Percentiles rank a stretch among this genome's conserved stretches.
Conservation (phyloP, 64 coral and sea anemone genomes). For the Acropora tenuis region DNA sequence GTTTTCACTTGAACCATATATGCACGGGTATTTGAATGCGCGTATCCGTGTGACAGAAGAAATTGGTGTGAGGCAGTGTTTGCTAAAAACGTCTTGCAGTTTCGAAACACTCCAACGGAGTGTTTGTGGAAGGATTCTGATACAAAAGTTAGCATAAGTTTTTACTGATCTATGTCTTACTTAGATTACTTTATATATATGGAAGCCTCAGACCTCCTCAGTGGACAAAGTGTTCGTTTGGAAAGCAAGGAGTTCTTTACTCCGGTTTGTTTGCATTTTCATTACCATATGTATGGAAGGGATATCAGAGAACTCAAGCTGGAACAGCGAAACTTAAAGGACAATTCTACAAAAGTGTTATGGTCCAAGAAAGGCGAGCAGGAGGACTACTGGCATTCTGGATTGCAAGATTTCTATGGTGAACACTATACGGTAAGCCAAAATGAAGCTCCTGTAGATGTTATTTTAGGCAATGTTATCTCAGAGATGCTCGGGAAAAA, state of each 20-base stretch:
- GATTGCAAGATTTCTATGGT: background rate
- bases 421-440: constrained; percentile 36
- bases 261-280: constrained; percentile 22
- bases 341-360: background rate
- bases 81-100: too few relatives aligned
- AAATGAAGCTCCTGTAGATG: background rate
- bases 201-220: constrained; percentile 25
- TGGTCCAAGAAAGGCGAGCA: constrained; percentile 20
- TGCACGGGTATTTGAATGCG: too few relatives aligned
- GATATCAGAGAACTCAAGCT: background rate
- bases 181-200: constrained; percentile 42
- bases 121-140: too few relatives aligned
- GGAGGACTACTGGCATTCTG: constrained; percentile 20
- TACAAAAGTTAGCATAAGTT: too few relatives aligned
- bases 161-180: background rate
- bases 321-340: constrained; percentile 13
- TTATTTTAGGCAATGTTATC: too few relatives aligned
- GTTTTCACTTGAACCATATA: too few relatives aligned
- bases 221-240: constrained; percentile 1
- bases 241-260: constrained; percentile 9
- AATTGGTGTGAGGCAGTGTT: too few relatives aligned
- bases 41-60: too few relatives aligned
- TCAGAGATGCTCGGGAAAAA: too few relatives aligned
- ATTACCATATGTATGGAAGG: constrained; percentile 30
- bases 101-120: too few relatives aligned